These are phyloP conservation scores for Palythoa heliodiscus DNA, from an alignment of 92 coral and sea anemone species.

Conservation along the genomic window DNA sequence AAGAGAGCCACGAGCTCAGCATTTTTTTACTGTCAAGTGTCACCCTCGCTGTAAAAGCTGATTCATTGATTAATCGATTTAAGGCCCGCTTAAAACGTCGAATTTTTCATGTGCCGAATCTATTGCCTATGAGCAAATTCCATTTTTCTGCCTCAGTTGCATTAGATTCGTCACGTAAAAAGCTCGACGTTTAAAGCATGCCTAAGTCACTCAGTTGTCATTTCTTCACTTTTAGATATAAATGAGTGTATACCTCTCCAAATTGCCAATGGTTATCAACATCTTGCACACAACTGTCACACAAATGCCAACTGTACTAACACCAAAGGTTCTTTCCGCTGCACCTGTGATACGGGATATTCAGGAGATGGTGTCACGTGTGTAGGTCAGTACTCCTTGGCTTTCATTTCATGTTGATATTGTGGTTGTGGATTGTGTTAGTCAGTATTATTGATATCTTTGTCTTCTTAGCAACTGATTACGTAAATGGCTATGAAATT, in stretches of 20 bases:
- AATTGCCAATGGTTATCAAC: constrained; percentile 1
- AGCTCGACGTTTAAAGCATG: too few species aligned
- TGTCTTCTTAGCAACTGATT: not conserved
- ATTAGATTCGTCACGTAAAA: too few species aligned
- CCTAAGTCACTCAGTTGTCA: too few species aligned
- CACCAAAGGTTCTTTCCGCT: constrained; percentile 67
- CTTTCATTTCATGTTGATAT: not conserved
- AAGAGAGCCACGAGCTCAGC: too few species aligned
- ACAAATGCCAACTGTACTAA: constrained; percentile 65
- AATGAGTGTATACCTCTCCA: constrained; percentile 4
- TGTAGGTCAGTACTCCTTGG: constrained; percentile 23
- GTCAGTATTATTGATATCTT: not conserved
- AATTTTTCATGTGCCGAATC: too few species aligned
- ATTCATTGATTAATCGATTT: too few species aligned
- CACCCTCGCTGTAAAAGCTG: too few species aligned
- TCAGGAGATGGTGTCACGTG: constrained; percentile 70
- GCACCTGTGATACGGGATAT: constrained; percentile 66
- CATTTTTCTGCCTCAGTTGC: too few species aligned
- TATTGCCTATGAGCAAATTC: too few species aligned
- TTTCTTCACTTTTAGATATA: not conserved
- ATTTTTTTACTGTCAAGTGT: too few species aligned
- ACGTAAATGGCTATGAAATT: too few species aligned
- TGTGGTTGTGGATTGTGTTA: not conserved
- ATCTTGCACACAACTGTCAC: constrained; percentile 56
- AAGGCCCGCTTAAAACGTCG: too few species aligned